These are phyloP conservation scores for Cavia aperea DNA, from an alignment of 2,113 vertebrate genomes.

Conservation along the genomic window DNA sequence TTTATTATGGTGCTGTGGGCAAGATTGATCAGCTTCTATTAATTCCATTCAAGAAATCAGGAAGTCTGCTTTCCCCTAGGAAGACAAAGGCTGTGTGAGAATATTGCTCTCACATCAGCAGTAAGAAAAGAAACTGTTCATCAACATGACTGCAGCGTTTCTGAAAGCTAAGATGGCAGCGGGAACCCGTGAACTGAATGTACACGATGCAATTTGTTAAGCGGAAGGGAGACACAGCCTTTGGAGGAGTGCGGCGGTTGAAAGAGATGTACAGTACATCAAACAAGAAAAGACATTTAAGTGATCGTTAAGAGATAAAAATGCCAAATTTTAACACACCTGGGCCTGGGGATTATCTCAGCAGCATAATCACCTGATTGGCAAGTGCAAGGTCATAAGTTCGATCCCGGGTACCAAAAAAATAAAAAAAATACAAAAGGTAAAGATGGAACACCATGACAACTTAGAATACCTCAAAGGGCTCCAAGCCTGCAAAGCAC, in stretches of 20 bases:
- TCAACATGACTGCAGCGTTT: too few relatives aligned
- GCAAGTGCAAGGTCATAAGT: too few relatives aligned
- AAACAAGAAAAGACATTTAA: background rate
- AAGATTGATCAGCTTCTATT: background rate
- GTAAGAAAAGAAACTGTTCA: background rate
- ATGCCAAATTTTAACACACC: too few relatives aligned
- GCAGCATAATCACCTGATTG: too few relatives aligned
- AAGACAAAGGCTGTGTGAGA: background rate
- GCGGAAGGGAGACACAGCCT: background rate
- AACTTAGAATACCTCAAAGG: background rate
- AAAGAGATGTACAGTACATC: background rate
- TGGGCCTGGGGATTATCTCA: too few relatives aligned
- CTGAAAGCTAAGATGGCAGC: background rate
- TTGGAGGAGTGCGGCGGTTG: background rate
- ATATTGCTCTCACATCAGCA: background rate
- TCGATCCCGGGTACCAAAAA: too few relatives aligned
- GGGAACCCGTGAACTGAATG: background rate
- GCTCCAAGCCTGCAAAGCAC: fast-evolving
- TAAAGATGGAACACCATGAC: too few relatives aligned
- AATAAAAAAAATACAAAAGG: too few relatives aligned
- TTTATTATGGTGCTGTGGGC: background rate
- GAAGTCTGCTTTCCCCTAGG: background rate
- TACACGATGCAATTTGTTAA: background rate
- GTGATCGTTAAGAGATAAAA: background rate
- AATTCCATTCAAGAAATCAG: background rate